Conservation (phyloP, 92 coral and sea anemone species). For the Umimayanthus chanpuru region DNA sequence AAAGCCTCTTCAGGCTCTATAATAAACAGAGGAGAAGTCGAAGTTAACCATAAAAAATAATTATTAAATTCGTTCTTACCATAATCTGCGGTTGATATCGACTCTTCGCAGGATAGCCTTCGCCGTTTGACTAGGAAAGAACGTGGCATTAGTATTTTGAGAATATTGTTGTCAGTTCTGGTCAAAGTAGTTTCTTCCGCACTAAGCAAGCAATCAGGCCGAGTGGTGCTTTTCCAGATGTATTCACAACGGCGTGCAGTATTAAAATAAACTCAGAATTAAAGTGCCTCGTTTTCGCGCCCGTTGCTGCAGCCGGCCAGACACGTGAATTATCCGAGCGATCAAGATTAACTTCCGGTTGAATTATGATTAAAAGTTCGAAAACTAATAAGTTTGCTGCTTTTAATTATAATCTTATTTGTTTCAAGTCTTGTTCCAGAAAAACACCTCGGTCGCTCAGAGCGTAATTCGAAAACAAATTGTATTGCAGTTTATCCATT, state of each 20-base stretch:
- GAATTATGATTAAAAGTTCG: conserved; percentile 23
- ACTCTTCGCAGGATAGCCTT: conserved; percentile 36
- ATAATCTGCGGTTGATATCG: background rate
- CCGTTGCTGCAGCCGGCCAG: conserved; percentile 44
- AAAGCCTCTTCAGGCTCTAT: background rate
- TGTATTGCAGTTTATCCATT: background rate
- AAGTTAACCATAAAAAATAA: conserved; percentile 26
- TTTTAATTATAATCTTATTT: conserved; percentile 44
- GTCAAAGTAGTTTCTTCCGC: background rate
- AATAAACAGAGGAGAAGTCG: conserved; percentile 20
- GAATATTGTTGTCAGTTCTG: background rate
- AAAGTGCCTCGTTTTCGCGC: conserved; percentile 41
- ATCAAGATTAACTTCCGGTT: conserved; percentile 45
- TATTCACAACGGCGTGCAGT: conserved; percentile 35
- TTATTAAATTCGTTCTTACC: conserved; percentile 27
- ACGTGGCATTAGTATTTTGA: conserved; percentile 65
- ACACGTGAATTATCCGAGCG: conserved; percentile 22
- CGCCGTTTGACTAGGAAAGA: conserved; percentile 81
- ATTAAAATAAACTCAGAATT: conserved; percentile 28
- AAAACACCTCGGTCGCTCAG: conserved; percentile 7
- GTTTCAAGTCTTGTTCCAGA: conserved; percentile 25
- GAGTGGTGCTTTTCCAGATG: conserved; percentile 22
- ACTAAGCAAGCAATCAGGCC: conserved; percentile 6
- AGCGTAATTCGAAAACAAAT: conserved; percentile 4
- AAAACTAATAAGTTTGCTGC: conserved; percentile 38